Evolutionary conservation across 2,888 invertebrate species (phyloP), one percentile per base, ranked within the genome.

Genomic region (Heterodera filipjevi): DNA sequence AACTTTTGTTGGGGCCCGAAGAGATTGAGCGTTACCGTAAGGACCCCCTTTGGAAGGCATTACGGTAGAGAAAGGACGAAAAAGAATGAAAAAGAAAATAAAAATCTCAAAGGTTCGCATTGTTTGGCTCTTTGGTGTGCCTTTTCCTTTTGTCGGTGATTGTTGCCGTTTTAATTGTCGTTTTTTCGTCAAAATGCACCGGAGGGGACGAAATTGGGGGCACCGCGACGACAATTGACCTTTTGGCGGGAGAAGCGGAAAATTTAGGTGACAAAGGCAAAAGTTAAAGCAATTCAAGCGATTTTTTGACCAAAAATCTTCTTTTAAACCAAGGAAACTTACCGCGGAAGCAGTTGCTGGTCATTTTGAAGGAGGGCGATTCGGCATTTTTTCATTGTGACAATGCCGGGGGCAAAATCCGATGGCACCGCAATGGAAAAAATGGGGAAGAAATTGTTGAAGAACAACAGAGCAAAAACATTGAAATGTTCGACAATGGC

Each of bases 121-220:
- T 75, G 30, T 75, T 66, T 44, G 75, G 53, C 1, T 66, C 66
- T 27, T 14, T 75, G 44, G 27, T 68, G 14, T 33, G 46, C 22
- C 66, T 75, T 19, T 75, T 75, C 68, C 22, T 66, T 64, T 27
- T 59, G 19, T n/a, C 66, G n/a, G 33, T 75, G 66, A 46, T 68
- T 19, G 33, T 39, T 19, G 53, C 75, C 32, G 19, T 75, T 35
- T 35, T 75, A 27, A 75, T 75, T 27, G 75, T 75, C 44, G 44
- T 32, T 0, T 30, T 75, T 32, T 66, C 66, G 44, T 75, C 75
- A 33, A 64, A 64, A 27, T 75, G 75, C 68, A 22, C 32, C 44
- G 75, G 30, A 16, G 66, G 46, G n/a, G 22, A 30, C 19, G 75
- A 75, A 14, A 64, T 59, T 10, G 27, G n/a, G 2, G 72, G 72